Evolutionary conservation across 2,888 invertebrate species (phyloP), one percentile per base, ranked within the genome.

Genomic region (Lysandra coridon): DNA sequence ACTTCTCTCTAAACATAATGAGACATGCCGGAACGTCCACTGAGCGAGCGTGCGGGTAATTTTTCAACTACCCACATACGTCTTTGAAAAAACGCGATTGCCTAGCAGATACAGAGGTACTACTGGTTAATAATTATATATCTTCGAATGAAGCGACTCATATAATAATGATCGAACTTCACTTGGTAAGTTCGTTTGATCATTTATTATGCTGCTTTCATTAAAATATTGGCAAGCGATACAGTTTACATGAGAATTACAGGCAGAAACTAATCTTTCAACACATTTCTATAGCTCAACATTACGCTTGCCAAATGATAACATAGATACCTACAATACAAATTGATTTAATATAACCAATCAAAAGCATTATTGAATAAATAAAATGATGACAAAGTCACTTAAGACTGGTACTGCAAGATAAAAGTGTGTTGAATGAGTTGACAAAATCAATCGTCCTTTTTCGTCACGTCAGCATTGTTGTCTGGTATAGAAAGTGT

Each of bases 381-480:
- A 49, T 10, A 49, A 49, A 49, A 10, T 49, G 49, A 49, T 49
- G 49, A 49, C 10, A 49, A 49, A 49, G 2, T 49, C 10, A 49
- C 44, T 44, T 53, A 12, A 53, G 12, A 53, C 53, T 17, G 53
- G 14, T 17, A 57, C 57, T 17, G 14, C 40, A 6, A 69, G 69
- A 33, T 17, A 69, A 30, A 64, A 64, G 64, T 30, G 64, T 69
- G 64, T 69, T 30, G 33, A 69, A 33, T 69, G 17, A 69, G 12
- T 69, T 69, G 69, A 17, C 69, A 69, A 69, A 69, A 69, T 69
- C 33, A 69, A 69, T 69, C 33, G 69, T 69, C 69, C 69, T 69
- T 69, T 37, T 69, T 69, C 69, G 69, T 69, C 69, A 69, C 69
- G 69, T 69, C 69, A 37, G 69, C 69, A 69, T 69, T 69, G 69